Conservation (phyloP, 2,113 vertebrate genomes). For the Leptobrachium leishanense region DNA sequence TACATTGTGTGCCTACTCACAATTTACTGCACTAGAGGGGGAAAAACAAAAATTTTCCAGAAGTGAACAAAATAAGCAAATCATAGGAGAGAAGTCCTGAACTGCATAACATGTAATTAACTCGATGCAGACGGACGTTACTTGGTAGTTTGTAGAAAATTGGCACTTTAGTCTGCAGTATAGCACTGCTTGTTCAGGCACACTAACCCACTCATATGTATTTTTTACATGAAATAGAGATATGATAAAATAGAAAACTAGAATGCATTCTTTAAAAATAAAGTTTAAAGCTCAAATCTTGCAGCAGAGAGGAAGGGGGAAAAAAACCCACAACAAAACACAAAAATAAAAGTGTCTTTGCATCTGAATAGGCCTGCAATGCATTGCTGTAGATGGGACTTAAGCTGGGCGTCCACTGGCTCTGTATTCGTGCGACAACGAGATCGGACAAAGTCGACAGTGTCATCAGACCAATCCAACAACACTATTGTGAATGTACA, state of each 20-base stretch:
- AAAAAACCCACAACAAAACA: neutral
- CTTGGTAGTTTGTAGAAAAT: slow-evolving; percentile 17
- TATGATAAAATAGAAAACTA: slow-evolving; percentile 38
- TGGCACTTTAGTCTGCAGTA: slow-evolving; percentile 44
- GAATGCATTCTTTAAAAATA: slow-evolving; percentile 7
- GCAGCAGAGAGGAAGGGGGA: slow-evolving; percentile 12
- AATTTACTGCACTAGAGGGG: neutral
- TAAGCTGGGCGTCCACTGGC: neutral
- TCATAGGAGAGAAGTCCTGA: neutral
- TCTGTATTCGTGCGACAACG: too few relatives aligned
- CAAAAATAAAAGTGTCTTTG: neutral
- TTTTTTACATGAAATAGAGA: slow-evolving; percentile 15
- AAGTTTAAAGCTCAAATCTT: slow-evolving; percentile 33
- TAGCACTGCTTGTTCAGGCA: slow-evolving; percentile 38
- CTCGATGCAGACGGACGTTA: neutral
- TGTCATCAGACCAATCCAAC: too few relatives aligned
- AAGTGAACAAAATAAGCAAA: neutral
- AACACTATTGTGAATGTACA: too few relatives aligned
- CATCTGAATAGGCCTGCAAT: slow-evolving; percentile 1
- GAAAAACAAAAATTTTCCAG: neutral
- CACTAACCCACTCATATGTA: slow-evolving; percentile 19
- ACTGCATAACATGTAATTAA: neutral
- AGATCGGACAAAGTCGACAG: too few relatives aligned
- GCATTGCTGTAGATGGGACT: neutral
- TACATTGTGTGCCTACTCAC: neutral